Evolutionary conservation across 2,113 vertebrate species (phyloP), one percentile per base, ranked within the genome.

Genomic region (Lepisosteus oculatus): DNA sequence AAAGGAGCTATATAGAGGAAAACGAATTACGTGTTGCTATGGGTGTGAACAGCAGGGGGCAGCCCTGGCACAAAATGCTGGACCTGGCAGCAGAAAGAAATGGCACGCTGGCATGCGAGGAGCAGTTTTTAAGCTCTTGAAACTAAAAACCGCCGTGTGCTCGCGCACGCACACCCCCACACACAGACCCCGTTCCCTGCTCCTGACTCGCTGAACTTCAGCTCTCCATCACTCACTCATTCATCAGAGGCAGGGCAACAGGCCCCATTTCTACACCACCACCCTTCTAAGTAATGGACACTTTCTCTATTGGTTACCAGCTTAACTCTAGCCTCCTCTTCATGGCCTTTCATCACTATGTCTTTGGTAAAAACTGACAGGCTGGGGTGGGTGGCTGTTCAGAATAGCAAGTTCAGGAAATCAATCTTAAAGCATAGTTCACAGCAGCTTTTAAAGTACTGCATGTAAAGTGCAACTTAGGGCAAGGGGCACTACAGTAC

Each of bases 1-100:
- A 51, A 51, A 51, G 47, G 47, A 5, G 47, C 47, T 51, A 51
- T 51, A 51, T 51, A 9, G 9, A 9, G 5, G 5, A 6, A 51
- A 6, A 51, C 47, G 1, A 51, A 6, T 9, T 9, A 6, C 0
- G 5, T 9, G 9, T 9, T 9, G 9, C 47, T 6, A 9, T 51
- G 5, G 12, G 15, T 43, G 12, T 14, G 44, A 47, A 15, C 72
- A 68, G 57, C 59, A 73, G 72, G 72, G 72, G 72, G 72, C 66
- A 73, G 66, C 65, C 55, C 57, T 61, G 56, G 65, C 65, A 68
- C 57, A 64, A 54, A 29, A 67, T 55, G 57, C 4, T 4, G 14
- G 47, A 8, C 7, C 51, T 57, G 41, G 45, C 41, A 15, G n/a
- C n/a, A 12, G n/a, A 12, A 57, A 51, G 57, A 43, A 4, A 0